Evolutionary conservation across 2,113 vertebrate genomes (phyloP), one percentile per base, ranked within the genome.

Genomic region (Okapia johnstoni): DNA sequence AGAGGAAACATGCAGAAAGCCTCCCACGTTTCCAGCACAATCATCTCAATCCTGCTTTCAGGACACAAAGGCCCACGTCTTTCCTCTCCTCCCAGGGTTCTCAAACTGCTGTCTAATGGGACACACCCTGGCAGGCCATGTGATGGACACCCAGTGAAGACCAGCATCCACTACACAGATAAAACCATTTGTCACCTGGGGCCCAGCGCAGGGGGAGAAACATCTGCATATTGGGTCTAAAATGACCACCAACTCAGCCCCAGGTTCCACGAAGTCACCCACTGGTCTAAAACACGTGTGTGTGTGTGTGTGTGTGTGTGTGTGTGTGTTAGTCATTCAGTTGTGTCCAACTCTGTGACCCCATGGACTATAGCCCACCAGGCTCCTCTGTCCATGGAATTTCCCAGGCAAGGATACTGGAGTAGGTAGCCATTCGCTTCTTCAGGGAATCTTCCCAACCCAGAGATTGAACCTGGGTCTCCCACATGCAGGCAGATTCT

Each of bases 81-180:
- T 73, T 28, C 50, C 66, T 85, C 52, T 86, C 90, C 77, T 81
- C 92, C 66, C 76, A 5, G 57, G 86, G 61, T 28, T 88, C 87
- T 92, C 66, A 83, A 58, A 73, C 48, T 21, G 40, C 23, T 26
- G 26, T n/a, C 77, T 70, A 23, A n/a, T 8, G 2, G 6, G 95
- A 46, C 85, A 92, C 48, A 60, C 40, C 28, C 21, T 28, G 57
- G 23, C 66, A 43, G 61, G 50, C 12, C 36, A 6, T 13, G 7
- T 15, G 79, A 46, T 19, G 7, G 50, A 50, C 48, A 54, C 46
- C 77, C n/a, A 73, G 84, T 0, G 26, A 16, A 54, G 55, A 55
- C 15, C 6, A 21, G 48, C 54, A 21, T 3, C 63, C 48, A 7
- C 58, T 3, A 8, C 15, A 50, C 43, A 23, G 52, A 66, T 25